Evolutionary conservation across 2,888 invertebrate genomes (phyloP), one percentile per base, ranked within the genome.

Genomic region (Drosophila phalerata): DNA sequence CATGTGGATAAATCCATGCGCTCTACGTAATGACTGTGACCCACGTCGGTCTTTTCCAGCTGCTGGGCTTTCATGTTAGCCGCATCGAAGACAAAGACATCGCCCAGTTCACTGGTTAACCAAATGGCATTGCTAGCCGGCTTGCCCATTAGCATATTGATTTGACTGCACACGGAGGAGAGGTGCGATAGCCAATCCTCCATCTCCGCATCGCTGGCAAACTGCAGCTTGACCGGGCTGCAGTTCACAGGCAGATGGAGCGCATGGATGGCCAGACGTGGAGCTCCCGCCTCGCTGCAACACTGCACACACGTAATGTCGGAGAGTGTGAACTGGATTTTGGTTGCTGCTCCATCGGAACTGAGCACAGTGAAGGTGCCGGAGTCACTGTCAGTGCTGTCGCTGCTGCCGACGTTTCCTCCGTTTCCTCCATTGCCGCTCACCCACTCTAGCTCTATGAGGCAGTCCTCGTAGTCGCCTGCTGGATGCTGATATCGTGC

Each of bases 111-210:
- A 43, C 96, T 96, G 1, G 96, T 94, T 9, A 95, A 94, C 97
- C 98, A 98, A 69, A 97, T 94, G 19, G 97, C 95, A 89, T 95
- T 95, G 42, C 94, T 93, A 28, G 96, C 95, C 19, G 97, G 96
- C 84, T 94, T 94, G 4, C 95, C 96, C 91, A 94, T 94, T 11
- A 96, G 92, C 68, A 94, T 95, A 92, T 96, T 95, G 67, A 96
- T 94, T 92, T 96, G 95, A 79, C 96, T 95, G 89, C 96, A 95
- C 10, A 97, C 96, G 74, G 95, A 95, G 13, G 96, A 95, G 81
- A 97, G 94, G 90, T 97, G 95, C 69, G 95, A 95, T 63, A 97
- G 94, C 98, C 98, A 98, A 90, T 98, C 97, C 92, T 97, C 97
- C 93, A 97, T 94, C 92, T 97, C 96, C 72, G 96, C 95, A 92